A percentile compares a stretch with the other conserved stretches of the same genome.
Conservation (phyloP, 2,888 invertebrate species). For the Nephrotoma appendiculata region DNA sequence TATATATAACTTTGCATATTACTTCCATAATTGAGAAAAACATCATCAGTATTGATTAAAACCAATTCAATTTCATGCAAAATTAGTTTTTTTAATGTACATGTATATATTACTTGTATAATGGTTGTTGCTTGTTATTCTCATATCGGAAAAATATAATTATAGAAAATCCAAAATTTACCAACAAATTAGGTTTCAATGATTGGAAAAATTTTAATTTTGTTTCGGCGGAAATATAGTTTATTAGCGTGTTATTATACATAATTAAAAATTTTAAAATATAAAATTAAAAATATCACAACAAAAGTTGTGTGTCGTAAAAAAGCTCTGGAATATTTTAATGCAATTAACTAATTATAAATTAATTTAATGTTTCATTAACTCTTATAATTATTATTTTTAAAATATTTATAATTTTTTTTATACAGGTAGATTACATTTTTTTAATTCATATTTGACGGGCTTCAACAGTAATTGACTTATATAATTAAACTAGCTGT, state of each 20-base stretch:
- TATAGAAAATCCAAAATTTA: background rate
- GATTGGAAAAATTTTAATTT: background rate
- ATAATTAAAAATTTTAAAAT: background rate
- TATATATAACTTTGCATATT: background rate
- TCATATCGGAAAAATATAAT: background rate
- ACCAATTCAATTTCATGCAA: background rate
- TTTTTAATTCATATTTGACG: background rate
- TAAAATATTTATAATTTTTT: background rate
- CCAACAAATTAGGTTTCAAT: background rate
- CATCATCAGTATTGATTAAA: background rate
- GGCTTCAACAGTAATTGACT: background rate
- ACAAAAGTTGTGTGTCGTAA: background rate
- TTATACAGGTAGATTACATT: background rate
- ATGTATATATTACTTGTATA: background rate
- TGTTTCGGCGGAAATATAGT: background rate
- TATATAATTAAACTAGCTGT: background rate
- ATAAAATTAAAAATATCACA: background rate
- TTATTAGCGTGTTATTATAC: background rate
- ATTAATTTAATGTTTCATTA: background rate
- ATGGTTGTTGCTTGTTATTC: background rate
- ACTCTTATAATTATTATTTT: background rate
- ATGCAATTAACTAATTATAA: background rate
- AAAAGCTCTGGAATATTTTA: background rate
- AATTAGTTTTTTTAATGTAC: background rate
- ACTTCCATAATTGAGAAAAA: background rate